Percentiles rank a stretch among this genome's conserved stretches.
These are phyloP conservation scores for Stylophora pistillata DNA, from an alignment of 64 coral and sea anemone genomes.

Conservation along the genomic window DNA sequence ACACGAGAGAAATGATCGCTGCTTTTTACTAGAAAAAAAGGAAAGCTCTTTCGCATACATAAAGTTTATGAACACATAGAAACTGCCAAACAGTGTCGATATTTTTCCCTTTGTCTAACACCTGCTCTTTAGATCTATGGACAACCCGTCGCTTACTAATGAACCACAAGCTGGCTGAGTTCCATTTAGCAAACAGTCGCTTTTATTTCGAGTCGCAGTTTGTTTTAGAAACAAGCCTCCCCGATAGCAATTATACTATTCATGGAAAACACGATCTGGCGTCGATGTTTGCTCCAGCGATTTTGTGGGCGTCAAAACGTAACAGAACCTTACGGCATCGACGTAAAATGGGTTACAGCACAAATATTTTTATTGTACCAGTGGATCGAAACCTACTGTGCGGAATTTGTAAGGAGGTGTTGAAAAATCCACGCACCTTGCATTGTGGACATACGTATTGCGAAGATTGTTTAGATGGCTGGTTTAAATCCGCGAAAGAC, in stretches of 20 bases:
- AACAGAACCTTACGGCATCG: not conserved
- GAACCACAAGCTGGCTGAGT: constrained; percentile 7
- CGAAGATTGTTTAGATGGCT: constrained; percentile 66
- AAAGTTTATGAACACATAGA: not conserved
- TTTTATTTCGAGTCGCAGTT: not conserved
- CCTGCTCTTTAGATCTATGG: not conserved
- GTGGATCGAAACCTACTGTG: constrained; percentile 82
- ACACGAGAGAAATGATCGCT: no score
- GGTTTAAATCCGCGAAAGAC: not conserved
- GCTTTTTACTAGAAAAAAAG: no score
- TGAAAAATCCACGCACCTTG: constrained; percentile 66
- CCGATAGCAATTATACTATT: not conserved
- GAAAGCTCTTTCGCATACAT: no score
- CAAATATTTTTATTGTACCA: constrained; percentile 56
- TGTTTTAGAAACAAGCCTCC: constrained; percentile 15
- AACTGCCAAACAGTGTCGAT: not conserved
- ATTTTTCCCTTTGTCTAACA: not conserved
- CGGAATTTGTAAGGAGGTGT: constrained; percentile 82
- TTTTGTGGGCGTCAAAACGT: not conserved
- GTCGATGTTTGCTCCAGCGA: not conserved
- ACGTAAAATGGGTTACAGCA: constrained; percentile 73
- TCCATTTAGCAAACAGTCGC: not conserved
- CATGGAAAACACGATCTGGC: not conserved
- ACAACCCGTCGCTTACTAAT: not conserved
- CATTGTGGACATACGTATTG: constrained; percentile 90